Evolutionary conservation across 2,113 vertebrate genomes (phyloP), one percentile per base, ranked within the genome.

Genomic region (Anoplopoma fimbria): DNA sequence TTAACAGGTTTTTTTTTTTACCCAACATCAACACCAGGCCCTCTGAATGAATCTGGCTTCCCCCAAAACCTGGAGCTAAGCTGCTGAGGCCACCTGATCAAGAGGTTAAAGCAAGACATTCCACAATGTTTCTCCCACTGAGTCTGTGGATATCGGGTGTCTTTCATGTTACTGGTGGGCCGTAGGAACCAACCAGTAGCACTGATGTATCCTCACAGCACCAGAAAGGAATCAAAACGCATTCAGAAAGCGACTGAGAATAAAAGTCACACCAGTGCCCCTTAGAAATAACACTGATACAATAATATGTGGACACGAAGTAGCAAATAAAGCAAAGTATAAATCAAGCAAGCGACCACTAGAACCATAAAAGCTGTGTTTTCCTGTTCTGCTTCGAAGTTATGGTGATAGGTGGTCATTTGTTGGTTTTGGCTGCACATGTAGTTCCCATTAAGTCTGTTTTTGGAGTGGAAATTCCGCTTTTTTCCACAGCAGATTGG

Each of bases 71-170:
- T 27, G 45, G 76, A 69, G 49, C 36, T 42, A 4, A 72, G 72
- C 68, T 58, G 31, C 68, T 10, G 42, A 1, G n/a, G 79, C 58
- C 47, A 80, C 81, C 45, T 75, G 88, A 90, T 77, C 47, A 77
- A 68, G 77, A 33, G n/a, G n/a, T n/a, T n/a, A 34, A 58, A 72
- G 64, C 25, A 62, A 76, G 75, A 58, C 10, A 25, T 19, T 80
- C 27, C 45, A 55, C 7, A 3, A 45, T 73, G 77, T 65, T 58
- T 84, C 64, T 79, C 76, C 80, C 33, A 6, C 67, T 12, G 71
- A 14, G 42, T 70, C 77, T 61, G 67, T 15, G 45, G 64, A 33
- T 85, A 82, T 90, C 85, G 45, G 64, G 68, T 85, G 27, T 81
- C 85, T 42, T 29, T 42, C 7, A 29, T 34, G n/a, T 58, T 47